Percentiles rank a stretch among this genome's conserved stretches.
Conservation (phyloP, 53 echinoderm and acorn worm genomes). For the Zoroaster sp. region DNA sequence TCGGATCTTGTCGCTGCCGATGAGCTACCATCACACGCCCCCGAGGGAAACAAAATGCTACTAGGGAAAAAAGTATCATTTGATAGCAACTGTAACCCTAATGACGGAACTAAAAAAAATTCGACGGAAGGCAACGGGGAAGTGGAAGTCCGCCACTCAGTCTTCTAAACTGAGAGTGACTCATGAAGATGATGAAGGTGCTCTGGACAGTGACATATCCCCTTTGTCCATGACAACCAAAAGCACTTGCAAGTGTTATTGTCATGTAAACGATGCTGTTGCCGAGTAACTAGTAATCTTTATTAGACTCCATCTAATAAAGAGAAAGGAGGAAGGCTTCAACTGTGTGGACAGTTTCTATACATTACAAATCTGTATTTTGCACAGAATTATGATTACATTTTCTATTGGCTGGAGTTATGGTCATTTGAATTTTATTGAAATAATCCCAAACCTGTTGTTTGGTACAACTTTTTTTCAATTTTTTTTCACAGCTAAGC, state of each 20-base stretch:
- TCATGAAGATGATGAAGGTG: background rate
- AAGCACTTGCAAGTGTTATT: constrained; percentile 7
- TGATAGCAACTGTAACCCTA: constrained; percentile 37
- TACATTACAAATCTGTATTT: no score
- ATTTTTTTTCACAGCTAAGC: no score
- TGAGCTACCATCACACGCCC: background rate
- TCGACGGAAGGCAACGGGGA: constrained; percentile 24
- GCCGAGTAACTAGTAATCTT: no score
- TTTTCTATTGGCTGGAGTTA: no score
- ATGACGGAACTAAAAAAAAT: constrained; percentile 24
- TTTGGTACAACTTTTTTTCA: no score
- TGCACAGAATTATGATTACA: no score
- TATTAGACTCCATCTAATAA: no score
- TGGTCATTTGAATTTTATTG: no score
- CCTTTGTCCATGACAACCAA: background rate
- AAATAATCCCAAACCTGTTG: no score
- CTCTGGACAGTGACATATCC: background rate
- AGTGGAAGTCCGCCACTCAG: background rate
- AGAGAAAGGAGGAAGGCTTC: no score
- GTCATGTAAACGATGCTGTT: background rate
- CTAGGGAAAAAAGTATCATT: constrained; percentile 23
- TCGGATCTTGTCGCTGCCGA: background rate
- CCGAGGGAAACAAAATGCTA: background rate
- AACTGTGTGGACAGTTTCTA: no score
- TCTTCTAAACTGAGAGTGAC: background rate